Base-by-base conservation (phyloP, 1,140 invertebrate genomes). In the Zaprionus ornatus region DNA sequence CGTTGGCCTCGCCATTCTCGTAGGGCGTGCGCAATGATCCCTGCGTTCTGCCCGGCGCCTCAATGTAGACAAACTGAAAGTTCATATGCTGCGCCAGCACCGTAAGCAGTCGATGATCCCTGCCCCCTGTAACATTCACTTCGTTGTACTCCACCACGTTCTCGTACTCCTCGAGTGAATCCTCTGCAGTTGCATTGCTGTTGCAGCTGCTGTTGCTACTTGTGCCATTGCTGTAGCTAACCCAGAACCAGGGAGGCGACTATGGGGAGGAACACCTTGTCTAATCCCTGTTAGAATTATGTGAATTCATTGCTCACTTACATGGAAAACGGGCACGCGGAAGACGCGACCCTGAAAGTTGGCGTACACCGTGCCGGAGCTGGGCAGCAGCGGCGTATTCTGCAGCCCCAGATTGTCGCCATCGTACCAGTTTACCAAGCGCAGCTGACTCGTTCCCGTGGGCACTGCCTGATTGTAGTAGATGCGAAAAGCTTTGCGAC, bases 181-280 rank as follows among this genome's bases (percentile, higher is more conserved):
- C 69, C 32, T 62, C 50, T 25, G 23, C 55, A 68, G 45, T 56
- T 70, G 45, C 67, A 95, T 12, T 23, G 27, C 54, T 19, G 4
- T 93, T 92, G 80, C 17, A 17, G n/a, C n/a, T 25, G 25, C 57
- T 72, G 52, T 42, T 71, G 52, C 63, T 95, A 13, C 15, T 29
- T 2, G n/a, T 23, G 54, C 54, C 19, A 13, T 93, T 92, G 81
- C 23, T 92, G 82, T 95, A 95, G 35, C 91, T 93, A 0, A 96
- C 95, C 87, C 96, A 96, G 90, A 95, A 94, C 95, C 95, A 96
- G 3, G 95, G 95, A 0, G 95, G 95, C 60, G 95, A 95, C 95
- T 96, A 82, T 4, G 91, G 92, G 63, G 2, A 15, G 5, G 13
- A 40, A 10, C 10, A 32, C 4, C 15, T n/a, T n/a, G 37, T 40